phyloP scores from a whole-genome alignment of 2,888 invertebrate genomes.

The Tipula vernalis region DNA sequence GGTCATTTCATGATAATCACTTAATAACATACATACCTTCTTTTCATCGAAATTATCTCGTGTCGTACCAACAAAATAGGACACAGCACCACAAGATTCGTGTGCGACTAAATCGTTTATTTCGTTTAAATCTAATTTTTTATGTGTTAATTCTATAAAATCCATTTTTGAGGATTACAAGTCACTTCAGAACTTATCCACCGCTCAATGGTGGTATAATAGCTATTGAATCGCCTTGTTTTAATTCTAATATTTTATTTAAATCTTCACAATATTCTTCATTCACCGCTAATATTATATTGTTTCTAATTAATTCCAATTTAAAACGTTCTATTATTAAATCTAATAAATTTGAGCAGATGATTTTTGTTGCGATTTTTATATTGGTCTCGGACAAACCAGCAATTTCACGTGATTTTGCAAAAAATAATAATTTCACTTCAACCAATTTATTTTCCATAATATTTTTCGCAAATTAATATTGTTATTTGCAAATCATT shows the following conservation, averaged over 20 bases:
- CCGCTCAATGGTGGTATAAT: constrained; percentile 92
- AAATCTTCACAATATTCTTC: constrained; percentile 57
- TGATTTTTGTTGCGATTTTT: constrained; percentile 38
- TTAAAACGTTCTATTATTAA: constrained; percentile 47
- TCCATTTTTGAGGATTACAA: constrained; percentile 41
- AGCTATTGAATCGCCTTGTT: constrained; percentile 69
- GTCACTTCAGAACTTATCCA: constrained; percentile 47
- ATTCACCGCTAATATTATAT: constrained; percentile 70
- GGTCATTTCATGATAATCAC: not conserved
- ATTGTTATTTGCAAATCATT: not conserved
- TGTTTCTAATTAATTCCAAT: constrained; percentile 52
- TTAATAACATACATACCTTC: constrained; percentile 38
- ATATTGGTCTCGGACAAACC: constrained; percentile 47
- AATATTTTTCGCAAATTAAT: not conserved
- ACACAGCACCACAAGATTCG: constrained; percentile 73
- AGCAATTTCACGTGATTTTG: constrained; percentile 73
- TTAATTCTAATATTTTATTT: constrained; percentile 41
- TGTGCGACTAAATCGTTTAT: constrained; percentile 53
- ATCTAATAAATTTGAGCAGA: constrained; percentile 46
- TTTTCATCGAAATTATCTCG: constrained; percentile 72
- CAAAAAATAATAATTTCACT: constrained; percentile 75
- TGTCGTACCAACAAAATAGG: constrained; percentile 81
- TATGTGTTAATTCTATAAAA: constrained; percentile 51
- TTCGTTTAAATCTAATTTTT: constrained; percentile 52
- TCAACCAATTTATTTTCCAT: constrained; percentile 28